Base-by-base conservation (phyloP, 2,113 vertebrate genomes). In the Crocuta crocuta region DNA sequence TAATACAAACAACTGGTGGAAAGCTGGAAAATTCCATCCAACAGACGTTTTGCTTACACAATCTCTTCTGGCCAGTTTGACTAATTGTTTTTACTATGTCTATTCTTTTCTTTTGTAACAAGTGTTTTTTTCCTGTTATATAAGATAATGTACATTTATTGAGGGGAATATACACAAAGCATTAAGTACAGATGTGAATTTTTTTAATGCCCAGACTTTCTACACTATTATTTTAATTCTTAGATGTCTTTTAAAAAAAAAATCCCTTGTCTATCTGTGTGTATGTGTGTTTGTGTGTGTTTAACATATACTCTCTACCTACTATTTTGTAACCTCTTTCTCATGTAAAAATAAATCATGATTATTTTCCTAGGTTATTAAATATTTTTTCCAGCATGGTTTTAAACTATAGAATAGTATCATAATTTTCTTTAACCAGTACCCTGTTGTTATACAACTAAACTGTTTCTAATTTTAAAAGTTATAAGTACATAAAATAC, bases 291-390 rank as follows among this genome's bases (percentile, higher is more conserved):
- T 8, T 74, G 33, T 82, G 6, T 48, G 10, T 50, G 85, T 85
- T 94, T 68, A 35, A 28, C 1, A 93, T 79, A 35, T 39, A 43
- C 1, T 53, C 66, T 89, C 19, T 88, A 23, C 1, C 35, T 91
- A 78, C 17, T 86, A 65, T 74, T 90, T 74, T 86, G 24, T 78
- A 89, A 79, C 28, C 4, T 63, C 15, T 79, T 95, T 84, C 21
- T 89, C 53, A 61, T 3, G 45, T 95, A 68, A 93, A 96, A 91
- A 76, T 74, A 91, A 80, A 63, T 70, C 10, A 7, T 35, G 55
- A 96, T 33, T 96, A 23, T 65, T 84, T 96, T 91, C 9, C 16
- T 96, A 86, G 13, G 15, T 80, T 82, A 53, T 45, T 87, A 82
- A 86, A 74, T 87, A 96, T 55, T 78, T 86, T 65, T 92, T 96